These are phyloP conservation scores for Orcinus orca DNA, from an alignment of 2,113 vertebrate species.

Conservation along the genomic window DNA sequence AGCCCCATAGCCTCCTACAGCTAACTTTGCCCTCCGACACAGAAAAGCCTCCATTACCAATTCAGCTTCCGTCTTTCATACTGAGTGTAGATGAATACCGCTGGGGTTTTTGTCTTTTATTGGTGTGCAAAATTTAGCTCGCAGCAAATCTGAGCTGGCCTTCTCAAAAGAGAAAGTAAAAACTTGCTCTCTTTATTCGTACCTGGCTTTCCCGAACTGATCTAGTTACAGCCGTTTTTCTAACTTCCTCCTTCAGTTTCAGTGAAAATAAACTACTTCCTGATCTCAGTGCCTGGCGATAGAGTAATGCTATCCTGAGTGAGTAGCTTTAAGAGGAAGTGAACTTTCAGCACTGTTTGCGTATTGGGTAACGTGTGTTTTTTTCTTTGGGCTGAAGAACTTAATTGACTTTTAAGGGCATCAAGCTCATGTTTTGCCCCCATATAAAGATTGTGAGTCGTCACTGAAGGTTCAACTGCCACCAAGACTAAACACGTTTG, in stretches of 20 bases:
- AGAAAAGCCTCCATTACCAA: not conserved
- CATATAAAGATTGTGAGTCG: not conserved
- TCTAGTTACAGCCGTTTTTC: slow-evolving; percentile 54
- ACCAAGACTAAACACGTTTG: not conserved
- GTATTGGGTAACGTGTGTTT: not conserved
- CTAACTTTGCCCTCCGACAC: not conserved
- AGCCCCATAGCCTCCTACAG: not conserved
- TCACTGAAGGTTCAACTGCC: not conserved
- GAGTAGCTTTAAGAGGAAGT: not conserved
- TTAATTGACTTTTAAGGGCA: not conserved
- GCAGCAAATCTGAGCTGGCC: not conserved
- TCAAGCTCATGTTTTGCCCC: not conserved
- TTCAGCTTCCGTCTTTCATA: not conserved
- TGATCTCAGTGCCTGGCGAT: not conserved
- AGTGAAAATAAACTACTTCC: slow-evolving; percentile 65
- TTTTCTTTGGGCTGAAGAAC: not conserved
- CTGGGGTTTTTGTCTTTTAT: not conserved
- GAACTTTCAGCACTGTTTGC: slow-evolving; percentile 17
- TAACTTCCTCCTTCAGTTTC: slow-evolving; percentile 44
- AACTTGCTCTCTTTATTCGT: not conserved
- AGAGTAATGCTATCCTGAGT: not conserved
- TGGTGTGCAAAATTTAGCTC: not conserved
- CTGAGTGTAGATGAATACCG: not conserved
- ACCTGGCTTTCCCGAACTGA: slow-evolving; percentile 46
- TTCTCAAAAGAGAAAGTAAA: not conserved